A percentile compares a stretch with the other conserved stretches of the same genome.
Conservation (phyloP, 2,113 vertebrate genomes). For the sheep (Ovis aries) region DNA sequence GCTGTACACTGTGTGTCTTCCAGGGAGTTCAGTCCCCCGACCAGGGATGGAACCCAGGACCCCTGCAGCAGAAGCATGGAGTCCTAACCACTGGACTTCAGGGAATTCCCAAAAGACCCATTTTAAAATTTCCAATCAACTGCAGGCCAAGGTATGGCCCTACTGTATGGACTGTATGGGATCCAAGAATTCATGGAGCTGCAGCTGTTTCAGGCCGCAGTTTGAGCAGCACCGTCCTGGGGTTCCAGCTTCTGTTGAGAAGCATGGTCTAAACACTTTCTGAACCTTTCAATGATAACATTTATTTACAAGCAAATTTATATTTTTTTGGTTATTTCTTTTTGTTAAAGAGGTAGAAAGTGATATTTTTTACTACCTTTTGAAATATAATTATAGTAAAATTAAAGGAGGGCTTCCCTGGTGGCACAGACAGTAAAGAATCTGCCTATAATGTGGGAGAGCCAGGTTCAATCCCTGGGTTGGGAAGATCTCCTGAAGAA, state of each 20-base stretch:
- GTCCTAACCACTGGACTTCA: background rate
- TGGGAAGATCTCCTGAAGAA: background rate
- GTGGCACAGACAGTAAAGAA: background rate
- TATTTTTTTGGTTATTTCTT: background rate
- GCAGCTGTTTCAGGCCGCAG: background rate
- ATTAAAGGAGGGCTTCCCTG: background rate
- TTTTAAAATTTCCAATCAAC: background rate
- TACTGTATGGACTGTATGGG: background rate
- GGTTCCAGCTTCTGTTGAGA: background rate
- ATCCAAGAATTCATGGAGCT: background rate
- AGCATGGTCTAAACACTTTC: background rate
- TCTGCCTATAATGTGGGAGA: background rate
- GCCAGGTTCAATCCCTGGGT: background rate
- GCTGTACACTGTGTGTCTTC: background rate
- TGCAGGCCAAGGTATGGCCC: background rate
- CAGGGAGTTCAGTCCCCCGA: background rate
- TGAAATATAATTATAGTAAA: background rate
- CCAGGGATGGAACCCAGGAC: background rate
- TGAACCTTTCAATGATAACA: background rate
- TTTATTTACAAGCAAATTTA: background rate
- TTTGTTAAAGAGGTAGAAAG: slow-evolving; percentile 8
- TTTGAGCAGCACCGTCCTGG: background rate
- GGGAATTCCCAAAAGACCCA: background rate
- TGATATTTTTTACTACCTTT: background rate
- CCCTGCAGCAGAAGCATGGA: background rate